Percentiles rank a stretch among this genome's conserved stretches.
Conservation (phyloP, 30 jellyfish, hydroid and myxozoan genomes). For the Mastigias papua region DNA sequence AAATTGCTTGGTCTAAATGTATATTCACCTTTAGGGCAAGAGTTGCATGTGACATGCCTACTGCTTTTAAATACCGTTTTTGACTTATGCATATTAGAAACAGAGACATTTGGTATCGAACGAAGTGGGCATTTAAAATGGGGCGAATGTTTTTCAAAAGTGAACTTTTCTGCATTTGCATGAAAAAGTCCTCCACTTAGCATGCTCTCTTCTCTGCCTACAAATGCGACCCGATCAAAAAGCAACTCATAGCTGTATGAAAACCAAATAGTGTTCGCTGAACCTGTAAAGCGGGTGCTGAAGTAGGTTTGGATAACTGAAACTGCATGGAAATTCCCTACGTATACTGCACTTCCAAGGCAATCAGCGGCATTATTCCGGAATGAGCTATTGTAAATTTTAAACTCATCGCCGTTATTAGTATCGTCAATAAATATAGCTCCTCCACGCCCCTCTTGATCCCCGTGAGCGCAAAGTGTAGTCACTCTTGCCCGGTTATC, state of each 20-base stretch:
- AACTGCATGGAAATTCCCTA: background rate
- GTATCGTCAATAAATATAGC: background rate
- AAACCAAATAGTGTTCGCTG: background rate
- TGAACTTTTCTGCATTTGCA: background rate
- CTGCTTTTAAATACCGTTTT: background rate
- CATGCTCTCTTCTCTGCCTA: background rate
- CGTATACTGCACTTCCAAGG: background rate
- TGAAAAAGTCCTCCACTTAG: background rate
- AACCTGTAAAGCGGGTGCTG: background rate
- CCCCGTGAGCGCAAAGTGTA: background rate
- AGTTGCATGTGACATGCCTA: background rate
- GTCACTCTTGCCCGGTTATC: background rate
- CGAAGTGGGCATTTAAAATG: background rate
- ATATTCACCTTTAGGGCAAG: background rate
- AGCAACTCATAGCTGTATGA: background rate
- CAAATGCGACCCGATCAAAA: background rate
- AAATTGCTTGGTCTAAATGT: background rate
- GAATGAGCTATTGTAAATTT: background rate
- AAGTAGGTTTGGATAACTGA: background rate
- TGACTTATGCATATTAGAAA: background rate
- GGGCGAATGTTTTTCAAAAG: background rate
- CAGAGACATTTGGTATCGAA: background rate
- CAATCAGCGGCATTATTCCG: background rate
- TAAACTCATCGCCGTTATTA: background rate
- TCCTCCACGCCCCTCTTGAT: conserved; percentile 12